These are phyloP conservation scores for Axis porcinus DNA, from an alignment of 2,113 vertebrate genomes.

Conservation along the genomic window DNA sequence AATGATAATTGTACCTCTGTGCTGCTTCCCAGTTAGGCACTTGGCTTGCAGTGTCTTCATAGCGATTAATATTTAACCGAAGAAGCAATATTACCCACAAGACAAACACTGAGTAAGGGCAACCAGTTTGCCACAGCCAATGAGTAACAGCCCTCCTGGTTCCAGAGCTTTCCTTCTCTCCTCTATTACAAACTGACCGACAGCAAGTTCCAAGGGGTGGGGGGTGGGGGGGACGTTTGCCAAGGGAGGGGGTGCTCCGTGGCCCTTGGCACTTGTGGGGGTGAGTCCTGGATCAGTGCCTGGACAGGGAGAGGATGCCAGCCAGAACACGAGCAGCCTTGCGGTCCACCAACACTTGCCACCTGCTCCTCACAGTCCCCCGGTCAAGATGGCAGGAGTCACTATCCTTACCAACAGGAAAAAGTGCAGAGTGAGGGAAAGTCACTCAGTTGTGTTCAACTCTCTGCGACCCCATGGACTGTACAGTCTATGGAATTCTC, in stretches of 20 bases:
- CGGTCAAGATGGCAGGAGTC: neutral
- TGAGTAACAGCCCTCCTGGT: neutral
- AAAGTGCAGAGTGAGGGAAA: neutral
- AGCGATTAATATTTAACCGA: neutral
- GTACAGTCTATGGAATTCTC: neutral
- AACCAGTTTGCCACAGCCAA: neutral
- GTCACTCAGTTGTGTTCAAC: neutral
- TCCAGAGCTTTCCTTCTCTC: neutral
- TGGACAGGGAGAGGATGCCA: neutral
- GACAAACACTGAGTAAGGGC: too few relatives aligned
- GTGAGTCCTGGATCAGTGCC: neutral
- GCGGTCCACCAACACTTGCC: neutral
- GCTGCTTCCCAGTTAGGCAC: neutral
- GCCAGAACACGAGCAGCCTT: neutral
- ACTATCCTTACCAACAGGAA: neutral
- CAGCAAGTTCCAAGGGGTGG: neutral
- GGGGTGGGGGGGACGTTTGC: neutral
- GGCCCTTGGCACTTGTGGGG: neutral
- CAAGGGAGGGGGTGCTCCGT: neutral
- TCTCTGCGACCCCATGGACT: neutral
- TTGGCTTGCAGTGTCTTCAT: neutral
- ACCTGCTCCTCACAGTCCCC: neutral
- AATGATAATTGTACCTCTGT: fast-evolving
- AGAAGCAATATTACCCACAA: neutral
- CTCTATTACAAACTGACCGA: neutral